A percentile compares a stretch with the other conserved stretches of the same genome.
These are phyloP conservation scores for Sterrhoptilus dennistouni DNA, from an alignment of 2,113 vertebrate genomes.

Conservation along the genomic window DNA sequence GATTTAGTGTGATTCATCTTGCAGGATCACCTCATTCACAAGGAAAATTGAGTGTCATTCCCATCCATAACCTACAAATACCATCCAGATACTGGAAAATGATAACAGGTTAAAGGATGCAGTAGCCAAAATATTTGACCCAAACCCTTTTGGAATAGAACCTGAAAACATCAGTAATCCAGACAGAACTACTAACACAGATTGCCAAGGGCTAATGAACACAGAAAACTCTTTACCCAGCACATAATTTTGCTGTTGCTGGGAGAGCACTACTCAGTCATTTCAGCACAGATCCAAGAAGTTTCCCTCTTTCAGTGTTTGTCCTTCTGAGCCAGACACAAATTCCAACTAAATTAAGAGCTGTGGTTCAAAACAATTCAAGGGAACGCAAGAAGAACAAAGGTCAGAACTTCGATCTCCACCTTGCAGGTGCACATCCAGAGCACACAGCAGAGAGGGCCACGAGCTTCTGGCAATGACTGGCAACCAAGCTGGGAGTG, in stretches of 20 bases:
- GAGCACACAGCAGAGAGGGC: neutral
- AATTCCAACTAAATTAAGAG: constrained; percentile 51
- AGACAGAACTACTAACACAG: constrained; percentile 65
- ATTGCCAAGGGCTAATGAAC: constrained; percentile 71
- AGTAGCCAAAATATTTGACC: constrained; percentile 71
- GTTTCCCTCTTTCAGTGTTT: constrained; percentile 28
- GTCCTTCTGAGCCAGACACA: constrained; percentile 35
- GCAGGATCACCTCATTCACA: constrained; percentile 63
- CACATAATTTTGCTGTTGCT: constrained; percentile 57
- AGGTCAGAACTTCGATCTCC: neutral
- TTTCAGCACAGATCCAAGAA: constrained; percentile 58
- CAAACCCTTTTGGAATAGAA: constrained; percentile 68
- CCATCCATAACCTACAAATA: constrained; percentile 68
- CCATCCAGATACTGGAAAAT: constrained; percentile 67
- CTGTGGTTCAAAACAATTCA: neutral
- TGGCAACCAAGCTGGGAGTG: neutral
- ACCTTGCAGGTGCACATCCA: neutral
- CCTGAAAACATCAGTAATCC: constrained; percentile 51
- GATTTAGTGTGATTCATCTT: constrained; percentile 69
- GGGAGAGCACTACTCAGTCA: constrained; percentile 42
- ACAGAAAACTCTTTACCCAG: constrained; percentile 44
- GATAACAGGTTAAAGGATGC: constrained; percentile 65
- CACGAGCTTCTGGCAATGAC: neutral
- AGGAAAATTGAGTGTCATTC: constrained; percentile 68
- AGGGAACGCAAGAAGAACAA: neutral